Evolutionary conservation across 2,888 invertebrate genomes (phyloP), one percentile per base, ranked within the genome.

Genomic region (Gari tellinella): DNA sequence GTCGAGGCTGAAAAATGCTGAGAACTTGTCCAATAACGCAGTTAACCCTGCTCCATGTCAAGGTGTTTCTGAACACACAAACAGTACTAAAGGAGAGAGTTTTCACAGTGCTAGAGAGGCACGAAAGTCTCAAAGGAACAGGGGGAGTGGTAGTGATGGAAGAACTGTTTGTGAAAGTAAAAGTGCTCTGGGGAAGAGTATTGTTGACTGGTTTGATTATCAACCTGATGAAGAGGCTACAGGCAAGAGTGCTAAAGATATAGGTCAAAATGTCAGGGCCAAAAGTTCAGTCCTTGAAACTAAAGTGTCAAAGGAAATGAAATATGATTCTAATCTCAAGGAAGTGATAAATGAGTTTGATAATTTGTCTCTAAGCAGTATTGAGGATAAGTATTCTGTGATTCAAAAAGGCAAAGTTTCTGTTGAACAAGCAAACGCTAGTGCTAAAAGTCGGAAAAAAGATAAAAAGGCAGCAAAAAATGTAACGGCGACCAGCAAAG

Each of bases 181-280:
- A 60, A 64, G 68, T 68, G 55, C 63, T 23, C 43, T 17, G 12
- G 68, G 73, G 43, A 62, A 55, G 23, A 74, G 64, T 60, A 57
- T 78, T 62, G 78, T 79, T 15, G 79, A 79, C 46, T 79, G 79
- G 79, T 79, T 79, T 66, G 79, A 79, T 46, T 79, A 75, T 69
- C 72, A 69, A 17, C 75, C 79, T 15, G 46, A 64, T 23, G 21
- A 40, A 14, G 58, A 46, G 14, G 17, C 25, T 10, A 41, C 23
- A 45, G 57, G 31, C 19, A 43, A 7, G 41, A 31, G 15, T 17
- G 41, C 7, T 14, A 14, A 37, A 52, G 38, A 26, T 52, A 21
- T 46, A 52, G 23, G 14, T 37, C 40, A 10, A 60, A 48, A 19
- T 23, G 60, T 14, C 43, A 55, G 55, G 70, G 64, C n/a, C 64